These are phyloP conservation scores for Apodemia mormo DNA, from an alignment of 2,888 invertebrate species.

Conservation along the genomic window DNA sequence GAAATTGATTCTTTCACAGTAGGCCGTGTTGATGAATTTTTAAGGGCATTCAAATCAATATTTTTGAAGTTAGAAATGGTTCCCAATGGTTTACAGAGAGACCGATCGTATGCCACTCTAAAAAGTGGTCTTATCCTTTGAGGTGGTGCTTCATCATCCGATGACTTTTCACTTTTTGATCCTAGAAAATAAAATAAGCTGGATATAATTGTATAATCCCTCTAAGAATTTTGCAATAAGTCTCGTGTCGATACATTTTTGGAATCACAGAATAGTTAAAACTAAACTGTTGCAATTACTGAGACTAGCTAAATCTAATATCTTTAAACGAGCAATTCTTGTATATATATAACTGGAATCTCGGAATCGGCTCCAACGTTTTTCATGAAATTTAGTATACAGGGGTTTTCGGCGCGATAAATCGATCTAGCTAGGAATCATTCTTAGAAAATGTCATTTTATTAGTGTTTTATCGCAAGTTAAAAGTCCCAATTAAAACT, in stretches of 20 bases:
- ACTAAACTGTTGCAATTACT: too few species aligned
- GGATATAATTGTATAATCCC: conserved; percentile 37
- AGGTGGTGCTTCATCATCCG: conserved; percentile 46
- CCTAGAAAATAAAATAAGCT: conserved; percentile 69
- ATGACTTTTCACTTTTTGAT: conserved; percentile 46
- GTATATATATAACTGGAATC: too few species aligned
- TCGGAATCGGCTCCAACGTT: too few species aligned
- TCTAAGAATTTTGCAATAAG: background rate
- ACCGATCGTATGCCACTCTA: conserved; percentile 74
- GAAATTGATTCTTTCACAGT: conserved; percentile 40
- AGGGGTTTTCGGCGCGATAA: too few species aligned
- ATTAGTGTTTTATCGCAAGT: too few species aligned
- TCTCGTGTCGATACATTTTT: background rate
- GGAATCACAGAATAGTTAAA: too few species aligned
- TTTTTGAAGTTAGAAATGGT: conserved; percentile 64
- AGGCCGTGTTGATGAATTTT: conserved; percentile 26
- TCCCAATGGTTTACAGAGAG: conserved; percentile 69
- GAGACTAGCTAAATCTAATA: too few species aligned
- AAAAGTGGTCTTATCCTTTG: conserved; percentile 64
- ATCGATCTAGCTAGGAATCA: too few species aligned
- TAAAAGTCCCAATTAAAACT: too few species aligned
- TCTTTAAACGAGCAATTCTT: too few species aligned
- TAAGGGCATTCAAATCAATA: conserved; percentile 41
- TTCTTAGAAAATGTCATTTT: too few species aligned
- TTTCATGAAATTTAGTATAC: too few species aligned